Evolutionary conservation across 2,797 vertebrate genomes (phyloP), one percentile per base, ranked within the genome.

Genomic region (Pygocentrus nattereri): DNA sequence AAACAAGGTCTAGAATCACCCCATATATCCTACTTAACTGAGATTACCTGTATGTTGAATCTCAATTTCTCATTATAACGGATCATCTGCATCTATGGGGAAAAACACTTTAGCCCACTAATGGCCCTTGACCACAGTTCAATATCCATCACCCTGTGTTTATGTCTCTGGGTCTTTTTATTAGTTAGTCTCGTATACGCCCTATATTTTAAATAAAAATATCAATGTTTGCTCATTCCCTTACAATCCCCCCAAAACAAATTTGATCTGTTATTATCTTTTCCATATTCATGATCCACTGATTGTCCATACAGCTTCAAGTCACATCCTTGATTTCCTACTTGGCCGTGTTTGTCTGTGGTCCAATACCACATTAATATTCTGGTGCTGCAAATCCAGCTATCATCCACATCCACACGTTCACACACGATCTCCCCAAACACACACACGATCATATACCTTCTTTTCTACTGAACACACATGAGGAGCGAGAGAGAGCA

Each of bases 401-500:
- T 82, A 85, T 78, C 79, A 62, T 31, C 18, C 70, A 70, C 74
- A 67, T 23, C 31, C 16, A 31, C 31, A 56, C 21, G 25, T 74
- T 82, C 82, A 85, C 73, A 67, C 67, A 74, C 68, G 34, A 27
- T 25, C 83, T 25, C 23, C 19, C n/a, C 12, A 58, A n/a, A 64
- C 16, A 30, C 72, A 81, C 78, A 85, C 76, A 21, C 18, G 15
- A 59, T 59, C n/a, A 59, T 16, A 59, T 56, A 38, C 34, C 65
- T 49, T 38, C 71, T 68, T 80, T 71, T 50, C 49, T 74, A 76
- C 31, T 50, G 76, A 79, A 75, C 74, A 70, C 73, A 76, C 80
- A 70, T 38, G 25, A 78, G 82, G 74, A 80, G 61, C 70, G 75
- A 69, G 70, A 78, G 64, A 86, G 76, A 59, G 85, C 91, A 93